phyloP scores from a whole-genome alignment of 2,888 invertebrate genomes.

The Hydrotaea cyrtoneurina region DNA sequence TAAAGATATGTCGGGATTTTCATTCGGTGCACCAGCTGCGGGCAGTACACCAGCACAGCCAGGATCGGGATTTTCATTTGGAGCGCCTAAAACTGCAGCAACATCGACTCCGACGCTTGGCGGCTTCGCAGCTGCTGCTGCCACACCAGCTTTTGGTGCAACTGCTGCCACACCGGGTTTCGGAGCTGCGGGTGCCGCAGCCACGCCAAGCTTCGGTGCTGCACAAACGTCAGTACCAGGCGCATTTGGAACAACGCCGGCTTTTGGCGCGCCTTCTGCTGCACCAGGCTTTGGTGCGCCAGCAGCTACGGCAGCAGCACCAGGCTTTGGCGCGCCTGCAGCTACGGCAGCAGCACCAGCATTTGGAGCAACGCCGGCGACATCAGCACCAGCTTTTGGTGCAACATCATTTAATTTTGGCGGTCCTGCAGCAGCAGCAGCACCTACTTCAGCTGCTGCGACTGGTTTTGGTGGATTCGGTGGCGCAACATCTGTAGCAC shows the following conservation, averaged over 20 bases:
- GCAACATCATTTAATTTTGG: constrained; percentile 56
- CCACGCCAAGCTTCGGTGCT: constrained; percentile 71
- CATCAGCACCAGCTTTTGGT: constrained; percentile 67
- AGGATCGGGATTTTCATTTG: constrained; percentile 67
- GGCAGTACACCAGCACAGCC: constrained; percentile 55
- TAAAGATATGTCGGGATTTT: constrained; percentile 67
- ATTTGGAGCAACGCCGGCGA: constrained; percentile 60
- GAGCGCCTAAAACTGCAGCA: constrained; percentile 58
- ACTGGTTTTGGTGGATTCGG: constrained; percentile 71
- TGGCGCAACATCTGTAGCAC: constrained; percentile 48
- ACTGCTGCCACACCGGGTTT: constrained; percentile 60
- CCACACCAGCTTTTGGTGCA: constrained; percentile 62
- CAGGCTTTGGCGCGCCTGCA: constrained; percentile 29
- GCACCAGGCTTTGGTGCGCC: constrained; percentile 65
- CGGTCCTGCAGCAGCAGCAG: constrained; percentile 14
- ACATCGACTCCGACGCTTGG: constrained; percentile 45
- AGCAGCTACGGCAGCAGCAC: constrained; percentile 11
- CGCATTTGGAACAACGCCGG: constrained; percentile 59
- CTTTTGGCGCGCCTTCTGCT: constrained; percentile 58
- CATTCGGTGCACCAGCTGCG: constrained; percentile 69
- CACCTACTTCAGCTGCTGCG: constrained; percentile 48
- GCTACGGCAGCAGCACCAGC: constrained; percentile 62
- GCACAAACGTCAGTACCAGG: constrained; percentile 35
- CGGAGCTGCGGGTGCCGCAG: constrained; percentile 54
- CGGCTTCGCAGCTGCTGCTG: constrained; percentile 49